Evolutionary conservation across 30 jellyfish, hydroid and myxozoan species (phyloP).

Genomic region (Chironex yamaguchii): DNA sequence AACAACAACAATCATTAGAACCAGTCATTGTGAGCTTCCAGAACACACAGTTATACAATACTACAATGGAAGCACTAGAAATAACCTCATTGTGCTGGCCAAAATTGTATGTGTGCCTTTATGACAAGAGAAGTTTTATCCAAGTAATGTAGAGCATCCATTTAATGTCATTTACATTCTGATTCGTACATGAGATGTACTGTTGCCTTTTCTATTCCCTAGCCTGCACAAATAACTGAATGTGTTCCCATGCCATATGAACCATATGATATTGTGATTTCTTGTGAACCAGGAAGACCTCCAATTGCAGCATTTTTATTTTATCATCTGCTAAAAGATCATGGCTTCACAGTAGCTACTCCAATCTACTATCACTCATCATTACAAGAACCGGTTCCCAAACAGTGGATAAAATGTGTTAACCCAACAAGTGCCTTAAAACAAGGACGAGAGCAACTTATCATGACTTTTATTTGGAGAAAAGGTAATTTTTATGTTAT

Average conservation of each 20-base stretch:
- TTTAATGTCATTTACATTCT: too few species aligned
- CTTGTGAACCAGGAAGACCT: conserved; percentile 64
- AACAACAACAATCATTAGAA: too few species aligned
- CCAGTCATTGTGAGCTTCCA: too few species aligned
- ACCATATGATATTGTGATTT: conserved; percentile 48
- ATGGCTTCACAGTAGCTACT: conserved; percentile 29
- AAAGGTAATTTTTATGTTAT: neutral
- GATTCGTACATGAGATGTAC: too few species aligned
- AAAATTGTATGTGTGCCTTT: too few species aligned
- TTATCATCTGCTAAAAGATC: conserved; percentile 16
- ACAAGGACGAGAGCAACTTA: neutral
- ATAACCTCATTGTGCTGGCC: too few species aligned
- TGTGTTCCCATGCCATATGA: neutral
- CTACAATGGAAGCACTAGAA: too few species aligned
- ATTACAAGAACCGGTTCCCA: conserved; percentile 2
- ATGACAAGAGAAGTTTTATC: too few species aligned
- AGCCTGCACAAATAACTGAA: too few species aligned
- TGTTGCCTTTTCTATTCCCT: too few species aligned
- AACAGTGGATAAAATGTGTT: conserved; percentile 3
- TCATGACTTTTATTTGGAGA: conserved; percentile 1
- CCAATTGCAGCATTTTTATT: conserved; percentile 78
- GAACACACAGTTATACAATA: too few species aligned
- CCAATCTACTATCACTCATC: conserved; percentile 74
- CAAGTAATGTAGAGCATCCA: too few species aligned
- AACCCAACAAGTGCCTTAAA: neutral